Evolutionary conservation across 1,140 invertebrate species (phyloP), one percentile per base, ranked within the genome.

Genomic region (Drosophila truncata): DNA sequence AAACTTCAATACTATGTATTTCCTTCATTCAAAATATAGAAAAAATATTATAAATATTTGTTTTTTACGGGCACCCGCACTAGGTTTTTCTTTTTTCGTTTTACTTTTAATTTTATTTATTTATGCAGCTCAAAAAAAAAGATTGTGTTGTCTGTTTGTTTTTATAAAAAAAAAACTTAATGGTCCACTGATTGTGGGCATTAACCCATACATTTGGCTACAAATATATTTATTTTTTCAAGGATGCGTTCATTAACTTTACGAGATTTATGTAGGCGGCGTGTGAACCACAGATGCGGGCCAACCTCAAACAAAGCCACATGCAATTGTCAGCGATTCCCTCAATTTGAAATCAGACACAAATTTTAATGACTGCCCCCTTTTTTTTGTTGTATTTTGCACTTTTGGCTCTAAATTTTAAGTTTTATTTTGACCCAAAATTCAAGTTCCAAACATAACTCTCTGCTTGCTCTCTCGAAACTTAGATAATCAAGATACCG

Each of bases 81-180:
- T 54, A 64, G 76, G 72, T 42, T 59, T 79, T 52, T 41, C n/a
- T 5, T 11, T 42, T 11, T 42, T 20, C 78, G 44, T 50, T 70
- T 82, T 77, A 76, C 69, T 63, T 54, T 70, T 87, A 66, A 80
- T 70, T 90, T 84, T 90, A 90, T 84, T 87, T 87, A 87, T 87
- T 61, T 62, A 87, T 87, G 80, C 84, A 80, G 64, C 70, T 57
- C 67, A 55, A 63, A 87, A 57, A 63, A 82, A 80, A 62, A 39
- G 14, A 7, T n/a, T 2, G 1, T 54, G 64, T 62, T 27, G 50
- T 16, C 65, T 58, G 75, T 80, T 88, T 87, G 67, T 80, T 88
- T 75, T 82, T 55, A 78, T 63, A 61, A 88, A 88, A 88, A 57
- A 61, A 88, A 88, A 88, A 57, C 73, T 80, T 82, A 87, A 87